Evolutionary conservation across 2,113 vertebrate genomes (phyloP).

Genomic region (Proterorhinus semilunaris): DNA sequence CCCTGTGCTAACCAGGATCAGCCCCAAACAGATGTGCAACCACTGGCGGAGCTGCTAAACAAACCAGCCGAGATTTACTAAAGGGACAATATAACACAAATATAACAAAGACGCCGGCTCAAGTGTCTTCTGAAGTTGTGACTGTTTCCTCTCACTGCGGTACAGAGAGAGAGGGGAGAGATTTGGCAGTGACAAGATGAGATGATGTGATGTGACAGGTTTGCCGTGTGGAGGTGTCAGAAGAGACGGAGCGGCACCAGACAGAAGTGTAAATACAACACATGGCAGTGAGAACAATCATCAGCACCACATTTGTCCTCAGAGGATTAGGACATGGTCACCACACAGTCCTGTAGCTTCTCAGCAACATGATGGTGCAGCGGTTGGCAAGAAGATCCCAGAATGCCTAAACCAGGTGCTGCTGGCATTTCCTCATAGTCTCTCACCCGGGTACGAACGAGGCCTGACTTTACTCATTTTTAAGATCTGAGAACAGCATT

Average conservation of each 20-base stretch:
- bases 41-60: slow-evolving; percentile 22
- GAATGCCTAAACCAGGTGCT: too few species aligned
- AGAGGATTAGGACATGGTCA: neutral
- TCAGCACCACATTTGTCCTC: slow-evolving; percentile 6
- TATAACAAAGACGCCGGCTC: slow-evolving; percentile 12
- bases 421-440: too few species aligned
- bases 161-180: slow-evolving; percentile 11
- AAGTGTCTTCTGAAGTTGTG: slow-evolving; percentile 22
- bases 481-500: too few species aligned
- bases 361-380: neutral
- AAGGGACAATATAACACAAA: slow-evolving; percentile 6
- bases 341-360: neutral
- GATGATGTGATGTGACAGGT: slow-evolving; percentile 48
- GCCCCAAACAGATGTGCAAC: slow-evolving; percentile 31
- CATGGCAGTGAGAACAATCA: slow-evolving; percentile 27
- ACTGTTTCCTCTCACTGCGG: slow-evolving; percentile 34
- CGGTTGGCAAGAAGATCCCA: neutral
- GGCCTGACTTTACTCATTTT: too few species aligned
- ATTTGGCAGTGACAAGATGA: slow-evolving; percentile 37
- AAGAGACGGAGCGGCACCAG: slow-evolving; percentile 22
- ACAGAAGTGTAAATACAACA: slow-evolving; percentile 51
- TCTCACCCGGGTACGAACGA: too few species aligned
- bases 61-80: neutral
- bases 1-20: slow-evolving; percentile 31
- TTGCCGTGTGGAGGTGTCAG: slow-evolving; percentile 35